Evolutionary conservation across 2,113 vertebrate species (phyloP).

Genomic region (Amia ocellicauda): DNA sequence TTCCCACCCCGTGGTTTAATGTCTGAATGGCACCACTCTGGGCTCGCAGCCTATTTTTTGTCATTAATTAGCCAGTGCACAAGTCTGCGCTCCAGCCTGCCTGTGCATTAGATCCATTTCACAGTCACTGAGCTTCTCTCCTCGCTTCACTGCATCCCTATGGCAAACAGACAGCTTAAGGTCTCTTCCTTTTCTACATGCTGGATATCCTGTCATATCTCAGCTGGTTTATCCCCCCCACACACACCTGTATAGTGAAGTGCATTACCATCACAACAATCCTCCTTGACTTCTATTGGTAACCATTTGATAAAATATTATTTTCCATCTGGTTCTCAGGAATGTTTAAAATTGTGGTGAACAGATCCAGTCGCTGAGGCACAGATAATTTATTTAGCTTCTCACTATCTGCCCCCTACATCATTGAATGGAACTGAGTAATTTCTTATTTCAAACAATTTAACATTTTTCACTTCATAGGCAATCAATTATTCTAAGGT

Average conservation of each 20-base stretch:
- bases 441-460: too few relatives aligned
- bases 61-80: constrained; percentile 63
- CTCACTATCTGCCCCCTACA: too few relatives aligned
- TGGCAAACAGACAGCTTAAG: constrained; percentile 43
- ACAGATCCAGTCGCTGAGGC: too few relatives aligned
- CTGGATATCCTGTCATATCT: constrained; percentile 23
- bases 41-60: constrained; percentile 57
- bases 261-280: too few relatives aligned
- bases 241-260: background rate
- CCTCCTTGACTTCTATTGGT: too few relatives aligned
- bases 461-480: too few relatives aligned
- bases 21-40: constrained; percentile 55
- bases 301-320: too few relatives aligned
- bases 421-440: too few relatives aligned
- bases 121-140: constrained; percentile 49
- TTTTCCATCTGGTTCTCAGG: too few relatives aligned
- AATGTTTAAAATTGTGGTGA: too few relatives aligned
- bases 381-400: too few relatives aligned
- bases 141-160: constrained; percentile 45
- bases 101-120: constrained; percentile 54
- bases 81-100: constrained; percentile 34
- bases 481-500: too few relatives aligned
- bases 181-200: constrained; percentile 35
- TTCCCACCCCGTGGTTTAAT: constrained; percentile 34
- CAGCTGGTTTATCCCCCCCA: background rate